Conservation (phyloP, 1,140 invertebrate genomes). For the Drosophila ogumai region DNA sequence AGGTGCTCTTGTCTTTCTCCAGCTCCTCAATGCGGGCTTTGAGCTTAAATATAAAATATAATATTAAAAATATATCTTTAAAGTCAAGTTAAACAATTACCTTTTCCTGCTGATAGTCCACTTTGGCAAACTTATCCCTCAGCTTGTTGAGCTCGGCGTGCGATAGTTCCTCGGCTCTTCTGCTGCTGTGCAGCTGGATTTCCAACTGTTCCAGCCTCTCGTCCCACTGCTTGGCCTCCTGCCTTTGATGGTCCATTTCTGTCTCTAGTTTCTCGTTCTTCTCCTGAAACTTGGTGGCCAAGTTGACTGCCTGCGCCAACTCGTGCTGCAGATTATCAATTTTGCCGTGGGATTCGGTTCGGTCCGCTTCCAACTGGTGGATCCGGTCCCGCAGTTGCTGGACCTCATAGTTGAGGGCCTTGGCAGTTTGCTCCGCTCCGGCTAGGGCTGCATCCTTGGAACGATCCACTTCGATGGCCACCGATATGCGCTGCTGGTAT, state of each 20-base stretch:
- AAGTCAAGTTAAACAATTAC: slow-evolving; percentile 15
- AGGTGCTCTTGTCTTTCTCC: slow-evolving; percentile 65
- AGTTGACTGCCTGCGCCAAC: slow-evolving; percentile 68
- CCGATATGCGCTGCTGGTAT: slow-evolving; percentile 91
- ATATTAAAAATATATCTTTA: neutral
- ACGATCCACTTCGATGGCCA: slow-evolving; percentile 90
- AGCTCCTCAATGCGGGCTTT: slow-evolving; percentile 66
- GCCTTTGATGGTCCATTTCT: slow-evolving; percentile 51
- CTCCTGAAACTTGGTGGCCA: slow-evolving; percentile 78
- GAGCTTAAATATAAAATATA: slow-evolving; percentile 28
- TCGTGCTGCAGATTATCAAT: slow-evolving; percentile 71
- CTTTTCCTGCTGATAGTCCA: slow-evolving; percentile 77
- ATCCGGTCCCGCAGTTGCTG: slow-evolving; percentile 60
- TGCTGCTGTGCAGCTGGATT: slow-evolving; percentile 65
- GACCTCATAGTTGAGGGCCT: slow-evolving; percentile 62
- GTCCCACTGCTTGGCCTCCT: slow-evolving; percentile 37
- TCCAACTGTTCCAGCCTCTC: slow-evolving; percentile 71
- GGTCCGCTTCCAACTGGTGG: slow-evolving; percentile 65
- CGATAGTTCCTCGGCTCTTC: slow-evolving; percentile 65
- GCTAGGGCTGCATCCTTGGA: slow-evolving; percentile 89
- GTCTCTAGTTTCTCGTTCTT: slow-evolving; percentile 74
- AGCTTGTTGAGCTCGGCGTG: slow-evolving; percentile 74
- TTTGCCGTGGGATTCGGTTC: slow-evolving; percentile 52
- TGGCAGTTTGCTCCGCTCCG: slow-evolving; percentile 87
- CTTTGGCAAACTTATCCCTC: slow-evolving; percentile 71